Evolutionary conservation across 1,140 invertebrate species (phyloP).

Genomic region (Saxidomus purpurata): DNA sequence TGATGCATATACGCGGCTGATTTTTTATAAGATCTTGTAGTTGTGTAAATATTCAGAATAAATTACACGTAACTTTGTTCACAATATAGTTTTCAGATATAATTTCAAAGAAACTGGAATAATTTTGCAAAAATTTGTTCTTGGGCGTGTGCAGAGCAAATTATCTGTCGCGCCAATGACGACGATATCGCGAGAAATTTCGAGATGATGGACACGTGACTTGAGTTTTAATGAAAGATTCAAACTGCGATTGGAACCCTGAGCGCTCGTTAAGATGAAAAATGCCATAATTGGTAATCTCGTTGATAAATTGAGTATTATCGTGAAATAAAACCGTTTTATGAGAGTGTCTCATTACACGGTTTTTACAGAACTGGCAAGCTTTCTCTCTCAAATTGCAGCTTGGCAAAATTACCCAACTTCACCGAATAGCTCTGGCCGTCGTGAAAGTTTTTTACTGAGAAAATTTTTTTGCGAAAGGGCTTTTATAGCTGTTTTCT

Average conservation of each 20-base stretch:
- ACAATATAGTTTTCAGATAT: background rate
- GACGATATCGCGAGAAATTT: constrained; percentile 27
- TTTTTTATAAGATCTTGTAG: too few species aligned
- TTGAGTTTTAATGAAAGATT: constrained; percentile 53
- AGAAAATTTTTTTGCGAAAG: too few species aligned
- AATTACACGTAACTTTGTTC: too few species aligned
- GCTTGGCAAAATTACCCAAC: too few species aligned
- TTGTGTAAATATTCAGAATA: too few species aligned
- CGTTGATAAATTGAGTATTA: constrained; percentile 47
- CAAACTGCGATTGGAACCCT: background rate
- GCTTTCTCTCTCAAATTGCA: background rate
- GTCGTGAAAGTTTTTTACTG: too few species aligned
- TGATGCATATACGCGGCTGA: too few species aligned
- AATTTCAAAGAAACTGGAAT: background rate
- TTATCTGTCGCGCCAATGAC: constrained; percentile 29
- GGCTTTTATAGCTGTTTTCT: too few species aligned
- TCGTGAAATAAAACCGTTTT: constrained; percentile 33
- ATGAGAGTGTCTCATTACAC: constrained; percentile 10
- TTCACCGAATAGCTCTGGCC: too few species aligned
- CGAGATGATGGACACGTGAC: constrained; percentile 37
- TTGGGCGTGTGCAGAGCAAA: constrained; percentile 9
- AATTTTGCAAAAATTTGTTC: constrained; percentile 8
- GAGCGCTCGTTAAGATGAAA: constrained; percentile 34
- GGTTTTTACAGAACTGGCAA: background rate
- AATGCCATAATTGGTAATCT: constrained; percentile 35